Base-by-base conservation (phyloP, 2,113 vertebrate genomes). In the Anarrhichthys ocellatus region DNA sequence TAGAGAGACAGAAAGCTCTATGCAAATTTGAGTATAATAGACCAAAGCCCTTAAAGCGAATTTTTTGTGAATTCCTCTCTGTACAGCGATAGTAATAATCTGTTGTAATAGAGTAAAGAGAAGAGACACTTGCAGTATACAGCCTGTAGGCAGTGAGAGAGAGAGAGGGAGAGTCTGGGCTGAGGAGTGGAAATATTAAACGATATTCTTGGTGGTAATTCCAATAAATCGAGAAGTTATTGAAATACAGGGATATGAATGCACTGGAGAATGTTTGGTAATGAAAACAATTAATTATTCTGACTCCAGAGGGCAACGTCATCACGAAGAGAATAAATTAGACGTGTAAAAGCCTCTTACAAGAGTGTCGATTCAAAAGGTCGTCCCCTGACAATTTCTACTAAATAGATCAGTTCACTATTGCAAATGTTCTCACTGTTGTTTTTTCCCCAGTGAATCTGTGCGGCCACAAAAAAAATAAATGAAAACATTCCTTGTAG, bases 241-340 rank as follows among this genome's bases (percentile, higher is more conserved):
- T 93, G 86, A 92, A 93, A 92, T 76, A 76, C 82, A 70, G 64
- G 77, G 63, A 56, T 69, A 65, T 77, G 65, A 86, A 86, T 83
- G 42, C 84, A 80, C 89, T 76, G 75, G 87, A 92, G 84, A 86
- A 88, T 82, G 64, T 86, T 89, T 88, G 70, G 82, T 90, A 91
- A 93, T 90, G 88, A 94, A 92, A 93, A 92, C 91, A 94, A 91
- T 94, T 88, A 87, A 93, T 93, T 92, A 91, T 89, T 82, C 38
- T 56, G 48, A 80, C 63, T 82, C 87, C 81, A 78, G 88, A 88
- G 86, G 89, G 87, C 83, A 77, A 86, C 90, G 87, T 70, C 56
- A 77, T 86, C 75, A 68, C 29, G n/a, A 81, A 78, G 80, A 79
- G 80, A 88, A 87, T 88, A 89, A 88, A 90, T 89, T 87, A 78